Percentiles rank a stretch among this genome's conserved stretches.
Evolutionary conservation across 2,113 vertebrate species (phyloP).

Genomic region (Labeo rohita): DNA sequence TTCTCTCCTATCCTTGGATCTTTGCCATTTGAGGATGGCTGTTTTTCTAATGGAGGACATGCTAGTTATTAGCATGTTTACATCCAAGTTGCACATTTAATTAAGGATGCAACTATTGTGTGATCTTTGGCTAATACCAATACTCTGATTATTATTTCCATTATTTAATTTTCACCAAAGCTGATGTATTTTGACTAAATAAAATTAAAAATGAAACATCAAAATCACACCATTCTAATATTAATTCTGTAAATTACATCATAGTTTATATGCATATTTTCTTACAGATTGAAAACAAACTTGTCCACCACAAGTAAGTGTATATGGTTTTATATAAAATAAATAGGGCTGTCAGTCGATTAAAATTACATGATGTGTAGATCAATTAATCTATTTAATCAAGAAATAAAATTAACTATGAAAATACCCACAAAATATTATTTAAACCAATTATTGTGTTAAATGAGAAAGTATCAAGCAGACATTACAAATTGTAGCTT

Average conservation of each 20-base stretch:
- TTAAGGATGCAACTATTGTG: background rate
- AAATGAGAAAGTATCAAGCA: too few relatives aligned
- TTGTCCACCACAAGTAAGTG: background rate
- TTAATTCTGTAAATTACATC: background rate
- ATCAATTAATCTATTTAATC: too few relatives aligned
- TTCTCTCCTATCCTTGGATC: background rate
- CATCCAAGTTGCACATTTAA: background rate
- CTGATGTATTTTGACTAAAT: background rate
- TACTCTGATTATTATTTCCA: background rate
- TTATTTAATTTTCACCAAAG: background rate
- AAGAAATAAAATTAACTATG: too few relatives aligned
- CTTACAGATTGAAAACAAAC: background rate
- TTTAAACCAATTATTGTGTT: too few relatives aligned
- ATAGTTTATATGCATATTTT: background rate
- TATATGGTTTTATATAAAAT: too few relatives aligned
- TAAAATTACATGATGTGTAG: too few relatives aligned
- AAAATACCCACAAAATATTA: too few relatives aligned
- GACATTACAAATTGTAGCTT: too few relatives aligned
- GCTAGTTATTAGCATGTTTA: background rate
- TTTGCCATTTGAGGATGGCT: background rate
- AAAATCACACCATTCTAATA: background rate
- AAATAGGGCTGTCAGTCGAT: too few relatives aligned
- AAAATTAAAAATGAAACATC: background rate
- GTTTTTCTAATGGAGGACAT: background rate
- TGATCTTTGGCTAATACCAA: background rate